Base-by-base conservation (phyloP, 2,888 invertebrate species). In the Dasypogon diadema region DNA sequence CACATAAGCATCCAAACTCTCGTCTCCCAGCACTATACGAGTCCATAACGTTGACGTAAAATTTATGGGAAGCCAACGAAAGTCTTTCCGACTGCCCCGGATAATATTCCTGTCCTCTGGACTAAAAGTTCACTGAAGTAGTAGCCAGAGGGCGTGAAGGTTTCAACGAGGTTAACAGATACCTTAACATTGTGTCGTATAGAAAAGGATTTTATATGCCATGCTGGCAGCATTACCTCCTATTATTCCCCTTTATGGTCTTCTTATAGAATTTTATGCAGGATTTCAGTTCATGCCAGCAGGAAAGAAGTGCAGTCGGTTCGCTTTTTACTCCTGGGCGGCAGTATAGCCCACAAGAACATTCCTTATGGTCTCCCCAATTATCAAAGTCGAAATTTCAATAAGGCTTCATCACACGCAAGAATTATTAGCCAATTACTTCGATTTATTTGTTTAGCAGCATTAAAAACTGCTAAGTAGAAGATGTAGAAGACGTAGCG, bases 401-500 rank as follows among this genome's bases (percentile, higher is more conserved):
- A 77, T 75, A 75, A 77, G 74, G 54, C 75, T 74, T 75, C 77
- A 77, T 75, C 77, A 75, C 75, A 74, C 68, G 51, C 75, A 77
- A 75, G 77, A 77, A 54, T 77, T 77, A 77, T 77, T 73, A 73
- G 51, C 68, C 75, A 77, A 77, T 77, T 75, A 77, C 68, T 37
- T 74, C 77, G 74, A 77, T 77, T 77, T 77, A 75, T 77, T 77
- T 77, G 77, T 77, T 75, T 74, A 58, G 68, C 75, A 56, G 75
- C 5, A 30, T 30, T 30, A 30, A 30, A 30, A 10, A 10, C 34
- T 5, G 1, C 34, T 30, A 30, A 30, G 34, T 30, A 30, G 6
- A 30, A 6, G 34, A 30, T 6, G 34, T 30, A 30, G 10, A 30
- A 10, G 34, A 30, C 6, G 34, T n/a, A n/a, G n/a, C n/a, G n/a